Evolutionary conservation across 2,888 invertebrate species (phyloP), one percentile per base, ranked within the genome.

Genomic region (Apodemia mormo): DNA sequence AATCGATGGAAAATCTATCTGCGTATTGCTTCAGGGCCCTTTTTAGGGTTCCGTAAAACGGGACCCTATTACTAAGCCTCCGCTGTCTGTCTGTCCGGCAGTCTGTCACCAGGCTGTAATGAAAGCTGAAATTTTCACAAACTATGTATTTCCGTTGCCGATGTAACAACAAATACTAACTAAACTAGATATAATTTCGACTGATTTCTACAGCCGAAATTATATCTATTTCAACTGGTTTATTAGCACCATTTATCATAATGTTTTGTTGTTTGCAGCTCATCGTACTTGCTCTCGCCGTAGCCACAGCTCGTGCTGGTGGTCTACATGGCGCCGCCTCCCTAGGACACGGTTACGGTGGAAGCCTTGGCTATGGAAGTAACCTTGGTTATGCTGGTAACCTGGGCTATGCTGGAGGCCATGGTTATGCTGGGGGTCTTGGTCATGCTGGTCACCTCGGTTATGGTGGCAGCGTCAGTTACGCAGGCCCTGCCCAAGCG

Each of bases 361-460:
- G 29, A 2, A 58, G 10, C 33, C 54, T 56, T 49, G 77, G 73
- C 8, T 22, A 22, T 22, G 22, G 22, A 22, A 22, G 22, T 22
- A 66, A 74, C 30, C 75, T 22, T 74, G 76, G 66, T 74, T 80
- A 4, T 67, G 74, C 33, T 65, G 43, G 29, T 7, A 30, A 9
- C 4, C 9, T 58, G 2, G 29, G 22, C 9, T 58, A 22, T 10
- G 56, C 56, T 58, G 45, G 45, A 6, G 75, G 73, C 22, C 9
- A 58, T 30, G 56, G 56, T 10, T 58, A 58, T 14, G 29, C 9
- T 58, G 29, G 29, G 2, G 9, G 29, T 14, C 43, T 56, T 45
- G 77, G 73, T 5, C 14, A 61, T 4, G 61, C 14, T 10, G 70
- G 70, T n/a, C 71, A 37, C n/a, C 72, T 12, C 10, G 61, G 30